Evolutionary conservation across 2,797 vertebrate genomes (phyloP), one percentile per base, ranked within the genome.

Genomic region (Hydrophis major): DNA sequence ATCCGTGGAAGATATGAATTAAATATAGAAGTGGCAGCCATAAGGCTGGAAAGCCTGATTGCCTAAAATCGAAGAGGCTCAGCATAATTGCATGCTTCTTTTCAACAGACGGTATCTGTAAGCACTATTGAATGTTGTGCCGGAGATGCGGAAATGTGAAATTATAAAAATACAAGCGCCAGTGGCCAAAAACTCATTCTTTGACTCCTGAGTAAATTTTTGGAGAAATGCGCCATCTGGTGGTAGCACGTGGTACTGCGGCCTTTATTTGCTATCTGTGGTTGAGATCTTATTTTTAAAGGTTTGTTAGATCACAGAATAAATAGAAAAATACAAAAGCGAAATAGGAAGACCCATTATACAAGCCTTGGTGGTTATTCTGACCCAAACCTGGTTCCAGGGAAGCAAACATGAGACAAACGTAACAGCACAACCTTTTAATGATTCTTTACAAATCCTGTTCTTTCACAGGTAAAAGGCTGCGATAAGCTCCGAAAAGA

Each of bases 181-280:
- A n/a, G 28, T n/a, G 89, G 27, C 42, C 66, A 22, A 94, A 74
- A 37, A 42, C 57, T 90, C 59, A 63, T 95, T 95, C 88, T 78
- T 89, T 89, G 6, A 13, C 42, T 42, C 47, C 86, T 87, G 91
- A 5, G 42, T 12, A 37, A 61, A 88, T 4, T n/a, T 13, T 88
- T 60, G 28, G 78, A 42, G 32, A 10, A 78, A 2, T 1, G 32
- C 8, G 18, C 18, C 74, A 78, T 4, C 74, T 10, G 18, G 18
- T 78, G 74, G 25, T 18, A 28, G 0, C 0, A 92, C 63, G 90
- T 0, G 90, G 6, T 95, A 0, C 57, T 92, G 94, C 95, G 94
- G 20, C 96, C 96, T 96, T 94, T 96, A 2, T 88, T 56, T 69
- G 87, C 55, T 57, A 47, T 90, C 90, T 14, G 14, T 25, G 50